phyloP scores from a whole-genome alignment of 2,113 vertebrate genomes.

The Thermophis baileyi region DNA sequence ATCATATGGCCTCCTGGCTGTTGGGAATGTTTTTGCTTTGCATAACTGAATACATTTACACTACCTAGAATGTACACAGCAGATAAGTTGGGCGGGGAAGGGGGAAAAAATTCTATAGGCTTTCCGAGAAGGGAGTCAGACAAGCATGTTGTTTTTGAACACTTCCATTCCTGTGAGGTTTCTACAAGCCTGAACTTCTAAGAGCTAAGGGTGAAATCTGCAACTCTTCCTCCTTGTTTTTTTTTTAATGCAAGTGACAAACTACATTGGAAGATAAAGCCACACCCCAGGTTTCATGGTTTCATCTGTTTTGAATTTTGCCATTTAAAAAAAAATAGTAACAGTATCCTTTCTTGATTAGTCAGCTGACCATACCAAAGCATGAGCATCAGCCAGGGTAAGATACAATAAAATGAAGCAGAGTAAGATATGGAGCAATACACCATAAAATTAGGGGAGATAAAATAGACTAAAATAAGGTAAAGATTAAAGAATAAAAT shows the following conservation, averaged over 20 bases:
- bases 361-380: not conserved
- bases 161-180: not conserved
- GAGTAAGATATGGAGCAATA: not conserved
- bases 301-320: not conserved
- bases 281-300: not conserved
- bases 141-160: not conserved
- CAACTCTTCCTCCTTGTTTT: not conserved
- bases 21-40: slow-evolving; percentile 64
- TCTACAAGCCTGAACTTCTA: too few species aligned
- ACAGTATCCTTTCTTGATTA: not conserved
- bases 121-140: not conserved
- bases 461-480: not conserved
- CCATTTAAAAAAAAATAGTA: not conserved
- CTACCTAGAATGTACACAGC: slow-evolving; percentile 66
- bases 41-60: slow-evolving; percentile 63
- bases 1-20: slow-evolving; percentile 72
- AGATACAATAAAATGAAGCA: not conserved
- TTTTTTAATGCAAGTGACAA: not conserved
- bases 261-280: not conserved
- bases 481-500: not conserved
- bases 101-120: not conserved
- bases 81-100: slow-evolving; percentile 28
- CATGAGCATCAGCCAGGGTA: not conserved
- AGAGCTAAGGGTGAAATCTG: not conserved
- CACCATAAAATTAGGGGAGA: not conserved